Conservation (phyloP, 2,888 invertebrate genomes). For the Phlogophora meticulosa region DNA sequence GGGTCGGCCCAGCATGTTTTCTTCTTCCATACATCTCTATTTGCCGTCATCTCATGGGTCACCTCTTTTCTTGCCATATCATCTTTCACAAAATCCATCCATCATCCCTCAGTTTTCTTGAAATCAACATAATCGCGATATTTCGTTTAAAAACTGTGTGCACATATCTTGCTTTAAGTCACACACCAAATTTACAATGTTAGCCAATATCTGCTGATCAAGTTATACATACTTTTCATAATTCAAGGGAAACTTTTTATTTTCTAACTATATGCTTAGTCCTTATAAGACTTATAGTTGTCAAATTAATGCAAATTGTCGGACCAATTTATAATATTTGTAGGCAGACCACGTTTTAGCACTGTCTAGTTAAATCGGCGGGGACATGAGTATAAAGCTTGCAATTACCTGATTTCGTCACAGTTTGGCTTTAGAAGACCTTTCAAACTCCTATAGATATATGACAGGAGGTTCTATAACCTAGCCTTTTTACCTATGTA, state of each 20-base stretch:
- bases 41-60: no score
- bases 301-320: constrained; percentile 54
- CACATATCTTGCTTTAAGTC: no score
- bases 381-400: constrained; percentile 24
- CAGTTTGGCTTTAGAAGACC: not conserved
- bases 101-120: no score
- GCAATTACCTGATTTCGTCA: constrained; percentile 34
- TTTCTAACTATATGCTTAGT: constrained; percentile 9
- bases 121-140: no score
- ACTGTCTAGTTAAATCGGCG: constrained; percentile 34
- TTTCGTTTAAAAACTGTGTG: no score
- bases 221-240: constrained; percentile 13
- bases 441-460: not conserved
- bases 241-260: constrained; percentile 15
- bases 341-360: constrained; percentile 58
- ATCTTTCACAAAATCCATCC: no score
- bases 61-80: no score
- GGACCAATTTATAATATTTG: constrained; percentile 47
- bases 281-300: constrained; percentile 28
- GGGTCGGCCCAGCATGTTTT: no score
- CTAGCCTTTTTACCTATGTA: no score
- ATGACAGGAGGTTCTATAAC: not conserved
- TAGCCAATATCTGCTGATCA: not conserved
- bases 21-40: no score
- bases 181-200: not conserved